These are phyloP conservation scores for Sminthurinus signatus DNA, from an alignment of 1,140 invertebrate species.

Conservation along the genomic window DNA sequence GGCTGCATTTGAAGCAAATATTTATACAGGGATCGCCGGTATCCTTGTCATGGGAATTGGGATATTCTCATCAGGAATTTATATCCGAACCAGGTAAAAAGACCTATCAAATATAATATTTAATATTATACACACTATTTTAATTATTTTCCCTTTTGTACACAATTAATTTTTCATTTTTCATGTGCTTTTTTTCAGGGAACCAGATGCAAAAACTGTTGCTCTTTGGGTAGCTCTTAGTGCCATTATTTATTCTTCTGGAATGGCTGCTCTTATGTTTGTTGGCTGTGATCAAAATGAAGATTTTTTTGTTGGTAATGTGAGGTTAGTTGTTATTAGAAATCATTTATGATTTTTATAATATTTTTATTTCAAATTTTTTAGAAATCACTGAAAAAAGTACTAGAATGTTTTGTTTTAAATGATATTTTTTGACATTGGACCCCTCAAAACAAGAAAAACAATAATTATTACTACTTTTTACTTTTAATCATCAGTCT, in stretches of 20 bases:
- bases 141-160: too few relatives aligned
- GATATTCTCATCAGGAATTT: conserved; percentile 53
- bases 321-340: conserved; percentile 2
- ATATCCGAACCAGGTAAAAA: conserved; percentile 70
- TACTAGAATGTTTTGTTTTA: too few relatives aligned
- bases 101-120: too few relatives aligned
- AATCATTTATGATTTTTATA: too few relatives aligned
- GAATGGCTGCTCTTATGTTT: conserved; percentile 45
- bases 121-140: too few relatives aligned
- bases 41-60: conserved; percentile 78
- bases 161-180: too few relatives aligned
- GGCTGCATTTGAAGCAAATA: conserved; percentile 77
- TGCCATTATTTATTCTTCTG: conserved; percentile 74
- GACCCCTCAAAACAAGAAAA: too few relatives aligned
- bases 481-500: too few relatives aligned
- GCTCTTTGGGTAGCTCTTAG: conserved; percentile 85
- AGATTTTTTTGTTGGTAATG: conserved; percentile 5
- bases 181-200: too few relatives aligned
- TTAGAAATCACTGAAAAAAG: too few relatives aligned
- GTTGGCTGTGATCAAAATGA: conserved; percentile 30
- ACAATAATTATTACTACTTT: too few relatives aligned
- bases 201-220: conserved; percentile 75
- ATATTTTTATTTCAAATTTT: neutral
- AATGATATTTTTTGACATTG: too few relatives aligned
- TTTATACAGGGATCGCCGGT: conserved; percentile 78